Evolutionary conservation across 2,113 vertebrate genomes (phyloP).

Genomic region (Psettodes erumei): DNA sequence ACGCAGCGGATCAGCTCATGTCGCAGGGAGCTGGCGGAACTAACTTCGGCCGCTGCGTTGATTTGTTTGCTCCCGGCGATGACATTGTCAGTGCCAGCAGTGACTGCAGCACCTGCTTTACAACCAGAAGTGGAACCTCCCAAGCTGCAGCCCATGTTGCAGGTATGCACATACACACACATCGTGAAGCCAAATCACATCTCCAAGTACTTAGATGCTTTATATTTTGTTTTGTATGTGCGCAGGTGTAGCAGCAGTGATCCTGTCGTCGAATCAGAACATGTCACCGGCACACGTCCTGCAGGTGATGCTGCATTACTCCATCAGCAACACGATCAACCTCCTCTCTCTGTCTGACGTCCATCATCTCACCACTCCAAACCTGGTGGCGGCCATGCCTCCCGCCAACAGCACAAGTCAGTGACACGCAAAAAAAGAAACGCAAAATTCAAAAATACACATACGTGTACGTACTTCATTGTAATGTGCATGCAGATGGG

Average conservation of each 20-base stretch:
- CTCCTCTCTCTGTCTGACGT: conserved; percentile 79
- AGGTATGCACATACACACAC: conserved; percentile 64
- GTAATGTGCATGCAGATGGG: conserved; percentile 60
- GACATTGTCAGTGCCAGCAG: conserved; percentile 91
- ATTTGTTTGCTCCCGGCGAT: conserved; percentile 91
- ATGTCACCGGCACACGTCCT: conserved; percentile 82
- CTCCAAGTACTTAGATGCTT: background rate
- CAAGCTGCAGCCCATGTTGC: conserved; percentile 91
- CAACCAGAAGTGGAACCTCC: conserved; percentile 87
- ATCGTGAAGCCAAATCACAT: background rate
- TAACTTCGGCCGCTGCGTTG: conserved; percentile 89
- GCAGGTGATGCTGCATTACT: conserved; percentile 84
- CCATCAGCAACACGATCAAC: conserved; percentile 80
- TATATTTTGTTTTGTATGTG: background rate
- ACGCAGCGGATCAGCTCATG: conserved; percentile 85
- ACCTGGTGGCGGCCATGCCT: conserved; percentile 83
- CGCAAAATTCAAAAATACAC: background rate
- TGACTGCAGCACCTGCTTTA: conserved; percentile 91
- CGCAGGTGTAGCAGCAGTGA: conserved; percentile 85
- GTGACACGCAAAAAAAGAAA: background rate
- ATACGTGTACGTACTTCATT: background rate
- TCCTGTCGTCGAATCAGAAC: conserved; percentile 80
- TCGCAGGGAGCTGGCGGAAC: conserved; percentile 86
- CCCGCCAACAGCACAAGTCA: conserved; percentile 29
- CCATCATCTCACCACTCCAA: conserved; percentile 84